Percentiles rank a stretch among this genome's conserved stretches.
phyloP scores from a whole-genome alignment of 2,888 invertebrate genomes.

The Arge pagana region DNA sequence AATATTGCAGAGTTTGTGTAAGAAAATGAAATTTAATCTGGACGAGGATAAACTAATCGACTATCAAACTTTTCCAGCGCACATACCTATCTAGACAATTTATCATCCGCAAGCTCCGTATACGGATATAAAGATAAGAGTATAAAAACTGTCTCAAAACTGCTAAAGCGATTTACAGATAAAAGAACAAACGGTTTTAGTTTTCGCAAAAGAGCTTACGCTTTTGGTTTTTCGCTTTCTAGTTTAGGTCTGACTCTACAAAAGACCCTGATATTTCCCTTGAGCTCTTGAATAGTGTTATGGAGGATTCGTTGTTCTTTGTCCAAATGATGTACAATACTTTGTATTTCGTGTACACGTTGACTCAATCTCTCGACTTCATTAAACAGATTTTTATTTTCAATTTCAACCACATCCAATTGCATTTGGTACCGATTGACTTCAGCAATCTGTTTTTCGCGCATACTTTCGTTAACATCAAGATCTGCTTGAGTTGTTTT shows the following conservation, averaged over 20 bases:
- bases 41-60: too few species aligned
- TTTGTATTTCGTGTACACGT: conserved; percentile 59
- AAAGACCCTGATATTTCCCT: conserved; percentile 80
- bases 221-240: conserved; percentile 63
- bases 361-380: conserved; percentile 34
- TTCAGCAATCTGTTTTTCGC: conserved; percentile 59
- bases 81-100: too few species aligned
- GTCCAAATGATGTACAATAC: conserved; percentile 60
- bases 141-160: too few species aligned
- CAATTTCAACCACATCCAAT: conserved; percentile 44
- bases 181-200: too few species aligned
- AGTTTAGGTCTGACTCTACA: conserved; percentile 76
- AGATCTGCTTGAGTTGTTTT: conserved; percentile 35
- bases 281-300: conserved; percentile 76
- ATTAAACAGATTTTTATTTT: conserved; percentile 39
- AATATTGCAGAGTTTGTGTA: too few species aligned
- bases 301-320: conserved; percentile 68
- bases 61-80: too few species aligned
- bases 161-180: too few species aligned
- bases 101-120: too few species aligned
- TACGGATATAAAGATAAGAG: too few species aligned
- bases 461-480: conserved; percentile 60
- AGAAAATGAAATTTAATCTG: too few species aligned
- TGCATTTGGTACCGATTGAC: conserved; percentile 30
- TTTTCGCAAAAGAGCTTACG: too few species aligned